Conservation (phyloP, 1,140 invertebrate species). For the Lordiphosa stackelbergi region DNA sequence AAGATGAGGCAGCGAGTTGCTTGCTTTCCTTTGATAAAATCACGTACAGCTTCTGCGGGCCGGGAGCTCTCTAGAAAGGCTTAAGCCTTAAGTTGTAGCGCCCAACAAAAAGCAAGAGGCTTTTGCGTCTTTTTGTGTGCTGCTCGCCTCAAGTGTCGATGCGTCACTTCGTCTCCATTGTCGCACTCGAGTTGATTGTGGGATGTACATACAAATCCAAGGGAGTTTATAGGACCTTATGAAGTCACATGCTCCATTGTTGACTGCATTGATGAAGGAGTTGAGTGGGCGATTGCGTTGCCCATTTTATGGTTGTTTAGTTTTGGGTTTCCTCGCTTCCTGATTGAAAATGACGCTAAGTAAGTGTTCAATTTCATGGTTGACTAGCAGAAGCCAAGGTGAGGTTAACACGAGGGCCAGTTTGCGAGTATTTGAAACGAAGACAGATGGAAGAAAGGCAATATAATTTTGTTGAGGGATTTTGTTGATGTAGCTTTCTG, state of each 20-base stretch:
- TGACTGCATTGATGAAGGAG: constrained; percentile 31
- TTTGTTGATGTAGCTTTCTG: too few relatives aligned
- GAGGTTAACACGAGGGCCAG: constrained; percentile 22
- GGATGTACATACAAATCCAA: constrained; percentile 3
- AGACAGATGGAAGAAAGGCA: too few relatives aligned
- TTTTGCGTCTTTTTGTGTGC: constrained; percentile 50
- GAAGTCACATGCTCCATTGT: constrained; percentile 43
- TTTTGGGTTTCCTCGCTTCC: constrained; percentile 20
- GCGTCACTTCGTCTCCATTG: constrained; percentile 28
- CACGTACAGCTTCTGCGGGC: constrained; percentile 66
- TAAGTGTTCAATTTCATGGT: constrained; percentile 48
- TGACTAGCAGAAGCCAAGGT: constrained; percentile 33
- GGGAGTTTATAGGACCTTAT: constrained; percentile 48
- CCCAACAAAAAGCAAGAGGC: constrained; percentile 52
- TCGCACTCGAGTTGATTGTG: constrained; percentile 21
- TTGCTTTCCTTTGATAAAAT: constrained; percentile 68
- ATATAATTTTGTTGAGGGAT: too few relatives aligned
- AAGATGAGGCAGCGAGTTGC: constrained; percentile 10
- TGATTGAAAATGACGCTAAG: constrained; percentile 45
- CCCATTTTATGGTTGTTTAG: constrained; percentile 52
- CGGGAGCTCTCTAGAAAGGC: constrained; percentile 45
- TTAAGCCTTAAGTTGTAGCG: constrained; percentile 60
- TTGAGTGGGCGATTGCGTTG: constrained; percentile 26
- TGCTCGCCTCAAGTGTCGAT: constrained; percentile 44
- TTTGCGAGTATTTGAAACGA: constrained; percentile 8